Conservation (phyloP, 1,140 invertebrate genomes). For the Dermatophagoides farinae region DNA sequence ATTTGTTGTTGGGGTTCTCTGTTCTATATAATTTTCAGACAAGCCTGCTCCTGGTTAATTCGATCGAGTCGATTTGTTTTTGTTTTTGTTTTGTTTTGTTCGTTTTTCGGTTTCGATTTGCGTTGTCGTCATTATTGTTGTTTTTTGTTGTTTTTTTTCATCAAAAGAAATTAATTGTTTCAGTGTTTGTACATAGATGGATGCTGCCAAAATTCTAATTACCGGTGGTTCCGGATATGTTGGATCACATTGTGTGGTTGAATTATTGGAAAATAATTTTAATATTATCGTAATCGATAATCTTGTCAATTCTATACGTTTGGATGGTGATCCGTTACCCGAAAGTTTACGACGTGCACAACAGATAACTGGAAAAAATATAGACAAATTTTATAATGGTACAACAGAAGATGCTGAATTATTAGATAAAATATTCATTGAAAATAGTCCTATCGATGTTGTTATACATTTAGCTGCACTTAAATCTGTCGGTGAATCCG, state of each 20-base stretch:
- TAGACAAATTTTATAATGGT: constrained; percentile 46
- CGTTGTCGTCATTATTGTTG: no score
- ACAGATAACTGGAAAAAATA: constrained; percentile 48
- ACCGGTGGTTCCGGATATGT: constrained; percentile 95
- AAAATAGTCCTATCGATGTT: constrained; percentile 50
- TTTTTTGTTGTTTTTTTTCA: no score
- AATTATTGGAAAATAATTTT: constrained; percentile 48
- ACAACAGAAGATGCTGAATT: constrained; percentile 41
- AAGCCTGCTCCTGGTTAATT: no score
- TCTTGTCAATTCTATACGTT: constrained; percentile 48
- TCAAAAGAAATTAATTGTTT: no score
- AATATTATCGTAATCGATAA: constrained; percentile 68
- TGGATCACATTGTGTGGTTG: constrained; percentile 77
- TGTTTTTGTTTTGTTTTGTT: no score
- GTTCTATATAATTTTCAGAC: no score
- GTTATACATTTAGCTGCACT: constrained; percentile 96
- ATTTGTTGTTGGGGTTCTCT: no score
- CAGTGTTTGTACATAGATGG: no score
- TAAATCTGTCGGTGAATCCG: constrained; percentile 93
- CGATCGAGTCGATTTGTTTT: no score
- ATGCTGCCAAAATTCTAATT: constrained; percentile 33
- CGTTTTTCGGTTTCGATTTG: no score
- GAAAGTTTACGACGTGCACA: constrained; percentile 55
- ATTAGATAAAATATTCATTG: constrained; percentile 46
- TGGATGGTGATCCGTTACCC: constrained; percentile 27